phyloP scores from a whole-genome alignment of 2,797 vertebrate species.

The Distichodus sexfasciatus region DNA sequence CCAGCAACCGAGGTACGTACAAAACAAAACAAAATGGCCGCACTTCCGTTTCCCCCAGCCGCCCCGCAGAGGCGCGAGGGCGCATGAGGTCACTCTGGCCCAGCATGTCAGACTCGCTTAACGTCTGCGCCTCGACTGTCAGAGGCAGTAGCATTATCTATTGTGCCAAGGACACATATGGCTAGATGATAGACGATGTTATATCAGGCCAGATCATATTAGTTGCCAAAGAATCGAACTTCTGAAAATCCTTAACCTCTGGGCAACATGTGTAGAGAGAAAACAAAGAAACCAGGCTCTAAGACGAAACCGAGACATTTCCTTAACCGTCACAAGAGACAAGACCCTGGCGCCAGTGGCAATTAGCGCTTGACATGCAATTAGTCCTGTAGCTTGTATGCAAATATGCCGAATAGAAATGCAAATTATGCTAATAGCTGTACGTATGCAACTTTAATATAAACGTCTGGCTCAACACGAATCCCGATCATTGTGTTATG shows the following conservation, averaged over 20 bases:
- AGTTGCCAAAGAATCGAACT: slow-evolving; percentile 47
- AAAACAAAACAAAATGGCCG: slow-evolving; percentile 37
- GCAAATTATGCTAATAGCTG: slow-evolving; percentile 10
- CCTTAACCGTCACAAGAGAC: slow-evolving; percentile 5
- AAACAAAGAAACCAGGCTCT: slow-evolving; percentile 33
- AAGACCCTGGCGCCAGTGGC: background rate
- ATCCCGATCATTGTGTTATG: background rate
- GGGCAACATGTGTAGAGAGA: slow-evolving; percentile 31
- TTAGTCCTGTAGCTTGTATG: slow-evolving; percentile 12
- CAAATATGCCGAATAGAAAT: slow-evolving; percentile 18
- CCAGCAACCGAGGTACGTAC: background rate
- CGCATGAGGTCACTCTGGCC: slow-evolving; percentile 60
- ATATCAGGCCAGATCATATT: slow-evolving; percentile 61
- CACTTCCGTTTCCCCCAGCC: slow-evolving; percentile 51
- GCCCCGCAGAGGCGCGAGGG: slow-evolving; percentile 70
- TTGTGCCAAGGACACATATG: slow-evolving; percentile 58
- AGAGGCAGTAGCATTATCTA: slow-evolving; percentile 63
- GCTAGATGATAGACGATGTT: slow-evolving; percentile 72
- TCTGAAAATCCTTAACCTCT: slow-evolving; percentile 57
- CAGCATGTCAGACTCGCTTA: slow-evolving; percentile 77
- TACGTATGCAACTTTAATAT: slow-evolving; percentile 14
- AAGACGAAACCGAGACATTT: background rate
- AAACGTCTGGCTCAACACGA: slow-evolving; percentile 11
- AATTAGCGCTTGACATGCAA: slow-evolving; percentile 14
- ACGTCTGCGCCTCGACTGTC: slow-evolving; percentile 69